Conservation (phyloP, 1,140 invertebrate genomes). For the Sarcophaga bullata region DNA sequence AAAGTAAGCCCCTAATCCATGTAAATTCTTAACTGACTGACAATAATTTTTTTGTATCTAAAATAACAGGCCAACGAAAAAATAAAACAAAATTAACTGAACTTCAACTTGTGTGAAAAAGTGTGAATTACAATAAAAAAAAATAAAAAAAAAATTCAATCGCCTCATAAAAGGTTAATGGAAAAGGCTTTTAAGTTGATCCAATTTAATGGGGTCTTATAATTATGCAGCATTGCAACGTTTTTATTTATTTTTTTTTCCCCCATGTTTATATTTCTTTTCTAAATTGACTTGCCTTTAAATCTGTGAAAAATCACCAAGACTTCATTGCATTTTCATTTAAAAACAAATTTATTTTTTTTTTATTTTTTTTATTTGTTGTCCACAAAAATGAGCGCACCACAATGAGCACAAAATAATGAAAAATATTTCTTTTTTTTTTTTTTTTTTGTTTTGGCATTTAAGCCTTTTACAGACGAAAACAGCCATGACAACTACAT, state of each 20-base stretch:
- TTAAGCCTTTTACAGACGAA: constrained; percentile 16
- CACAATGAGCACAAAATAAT: neutral
- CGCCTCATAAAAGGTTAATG: constrained; percentile 3
- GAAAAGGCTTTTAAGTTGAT: constrained; percentile 27
- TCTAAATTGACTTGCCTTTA: constrained; percentile 39
- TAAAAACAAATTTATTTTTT: constrained; percentile 15
- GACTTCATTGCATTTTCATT: neutral
- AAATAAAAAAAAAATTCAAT: neutral
- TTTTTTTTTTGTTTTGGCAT: constrained; percentile 4
- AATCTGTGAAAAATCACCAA: constrained; percentile 44
- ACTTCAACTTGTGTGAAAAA: neutral
- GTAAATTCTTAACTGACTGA: too few species aligned
- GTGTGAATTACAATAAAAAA: neutral
- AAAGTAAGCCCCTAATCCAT: too few species aligned
- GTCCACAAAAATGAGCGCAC: neutral
- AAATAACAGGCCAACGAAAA: neutral
- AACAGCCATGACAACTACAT: neutral
- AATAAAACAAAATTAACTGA: neutral
- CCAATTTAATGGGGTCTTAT: constrained; percentile 57
- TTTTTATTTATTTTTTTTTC: too few species aligned
- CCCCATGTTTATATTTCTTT: too few species aligned
- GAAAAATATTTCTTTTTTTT: neutral
- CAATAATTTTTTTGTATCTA: too few species aligned
- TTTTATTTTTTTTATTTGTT: constrained; percentile 15
- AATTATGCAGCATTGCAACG: constrained; percentile 51